Conservation (phyloP, 2,888 invertebrate genomes). For the Rutpela maculata region DNA sequence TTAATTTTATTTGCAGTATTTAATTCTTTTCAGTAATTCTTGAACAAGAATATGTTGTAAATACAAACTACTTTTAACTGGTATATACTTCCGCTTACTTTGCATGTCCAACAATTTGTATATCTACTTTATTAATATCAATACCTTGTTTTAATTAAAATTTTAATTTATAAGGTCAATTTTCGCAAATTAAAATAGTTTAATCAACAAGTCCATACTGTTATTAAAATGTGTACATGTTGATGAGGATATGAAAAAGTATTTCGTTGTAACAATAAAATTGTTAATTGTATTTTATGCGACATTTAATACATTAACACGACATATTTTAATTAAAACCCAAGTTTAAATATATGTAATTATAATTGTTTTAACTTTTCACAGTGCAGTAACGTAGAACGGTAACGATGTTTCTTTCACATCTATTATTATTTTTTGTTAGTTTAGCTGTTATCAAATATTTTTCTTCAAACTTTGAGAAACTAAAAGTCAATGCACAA, state of each 20-base stretch:
- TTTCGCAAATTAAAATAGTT: neutral
- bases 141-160: conserved; percentile 28
- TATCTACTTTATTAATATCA: neutral
- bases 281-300: neutral
- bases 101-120: neutral
- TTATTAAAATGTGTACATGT: conserved; percentile 25
- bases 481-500: no score
- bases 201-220: neutral
- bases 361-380: no score
- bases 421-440: no score
- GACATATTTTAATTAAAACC: neutral
- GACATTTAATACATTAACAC: neutral
- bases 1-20: no score
- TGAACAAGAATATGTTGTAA: neutral
- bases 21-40: no score
- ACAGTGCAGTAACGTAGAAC: no score
- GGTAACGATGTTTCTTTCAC: no score
- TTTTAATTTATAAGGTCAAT: conserved; percentile 14
- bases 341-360: neutral
- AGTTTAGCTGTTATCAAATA: no score
- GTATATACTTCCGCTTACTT: neutral
- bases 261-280: neutral
- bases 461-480: no score
- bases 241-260: conserved; percentile 27
- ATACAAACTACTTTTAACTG: neutral